These are phyloP conservation scores for Coilia nasus DNA, from an alignment of 2,797 vertebrate species.

Conservation along the genomic window DNA sequence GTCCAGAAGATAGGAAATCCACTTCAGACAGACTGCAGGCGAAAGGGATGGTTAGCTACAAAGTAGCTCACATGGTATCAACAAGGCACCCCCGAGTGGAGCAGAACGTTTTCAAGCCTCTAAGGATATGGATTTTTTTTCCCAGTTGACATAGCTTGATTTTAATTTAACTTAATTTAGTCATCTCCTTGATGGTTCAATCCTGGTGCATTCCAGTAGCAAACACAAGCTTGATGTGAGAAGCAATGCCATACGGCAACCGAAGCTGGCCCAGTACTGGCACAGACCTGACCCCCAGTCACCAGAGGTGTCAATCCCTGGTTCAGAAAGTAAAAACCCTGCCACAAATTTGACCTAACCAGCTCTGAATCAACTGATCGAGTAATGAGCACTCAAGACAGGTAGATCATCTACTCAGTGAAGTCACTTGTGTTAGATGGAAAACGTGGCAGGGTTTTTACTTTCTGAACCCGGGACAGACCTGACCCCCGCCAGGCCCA, in stretches of 20 bases:
- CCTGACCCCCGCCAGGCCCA: not conserved
- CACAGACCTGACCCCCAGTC: not conserved
- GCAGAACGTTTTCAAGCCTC: not conserved
- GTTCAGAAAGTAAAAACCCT: too few relatives aligned
- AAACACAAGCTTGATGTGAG: not conserved
- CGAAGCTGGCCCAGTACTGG: not conserved
- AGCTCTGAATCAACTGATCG: too few relatives aligned
- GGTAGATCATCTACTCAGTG: too few relatives aligned
- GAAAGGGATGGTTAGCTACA: not conserved
- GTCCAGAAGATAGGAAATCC: constrained; percentile 19
- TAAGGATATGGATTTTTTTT: not conserved
- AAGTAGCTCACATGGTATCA: not conserved
- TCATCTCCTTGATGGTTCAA: not conserved
- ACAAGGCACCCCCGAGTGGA: not conserved
- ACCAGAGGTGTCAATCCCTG: too few relatives aligned
- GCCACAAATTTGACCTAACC: too few relatives aligned
- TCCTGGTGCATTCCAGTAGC: not conserved
- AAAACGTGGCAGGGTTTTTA: too few relatives aligned
- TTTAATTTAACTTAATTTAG: not conserved
- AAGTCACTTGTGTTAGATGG: too few relatives aligned
- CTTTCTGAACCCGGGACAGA: too few relatives aligned
- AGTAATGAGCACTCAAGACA: too few relatives aligned
- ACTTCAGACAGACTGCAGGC: not conserved
- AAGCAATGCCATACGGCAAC: not conserved
- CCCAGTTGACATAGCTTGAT: not conserved